Base-by-base conservation (phyloP, 2,888 invertebrate species). In the Acanthococcus lagerstroemiae region DNA sequence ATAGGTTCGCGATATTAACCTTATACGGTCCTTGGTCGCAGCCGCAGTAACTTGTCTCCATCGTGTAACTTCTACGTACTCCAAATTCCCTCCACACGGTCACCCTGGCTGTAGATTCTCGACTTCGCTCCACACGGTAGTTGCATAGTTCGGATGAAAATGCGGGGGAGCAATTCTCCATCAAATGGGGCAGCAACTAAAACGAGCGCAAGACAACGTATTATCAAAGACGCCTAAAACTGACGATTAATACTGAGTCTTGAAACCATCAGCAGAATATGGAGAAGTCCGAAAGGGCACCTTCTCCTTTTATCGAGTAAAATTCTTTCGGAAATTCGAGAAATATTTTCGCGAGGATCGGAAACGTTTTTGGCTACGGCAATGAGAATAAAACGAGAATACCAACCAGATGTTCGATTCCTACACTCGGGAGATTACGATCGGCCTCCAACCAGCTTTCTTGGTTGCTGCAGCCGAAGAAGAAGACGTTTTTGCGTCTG, bases 41-140 rank as follows among this genome's bases (percentile, higher is more conserved):
- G 48, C 90, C 90, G 74, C 88, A 90, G 77, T 88, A 90, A 60
- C 88, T 87, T 65, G 87, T 87, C 76, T 92, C 92, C 84, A 92
- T 84, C 27, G 92, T 92, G 78, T 91, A 91, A 67, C 82, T 81
- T 68, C 87, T 80, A 52, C 82, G 79, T 67, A 92, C 84, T 19
- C 86, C 86, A 69, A 90, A 84, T 75, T 91, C 87, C 60, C 91
- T 78, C 91, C 91, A 92, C 66, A 90, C 83, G 1, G 90, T 87
- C 69, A 92, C 88, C 55, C 92, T 80, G 4, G 90, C 91, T 2
- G 91, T 91, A 68, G 88, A 82, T 78, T 92, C 91, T 69, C 90
- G 83, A 71, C 83, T 82, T 58, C 85, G 81, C 74, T 88, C 87
- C 69, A 92, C 84, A 68, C 83, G 80, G 78, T 87, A 91, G 69